Conservation (phyloP, 2,113 vertebrate genomes). For the Sinocyclocheilus rhinocerous region DNA sequence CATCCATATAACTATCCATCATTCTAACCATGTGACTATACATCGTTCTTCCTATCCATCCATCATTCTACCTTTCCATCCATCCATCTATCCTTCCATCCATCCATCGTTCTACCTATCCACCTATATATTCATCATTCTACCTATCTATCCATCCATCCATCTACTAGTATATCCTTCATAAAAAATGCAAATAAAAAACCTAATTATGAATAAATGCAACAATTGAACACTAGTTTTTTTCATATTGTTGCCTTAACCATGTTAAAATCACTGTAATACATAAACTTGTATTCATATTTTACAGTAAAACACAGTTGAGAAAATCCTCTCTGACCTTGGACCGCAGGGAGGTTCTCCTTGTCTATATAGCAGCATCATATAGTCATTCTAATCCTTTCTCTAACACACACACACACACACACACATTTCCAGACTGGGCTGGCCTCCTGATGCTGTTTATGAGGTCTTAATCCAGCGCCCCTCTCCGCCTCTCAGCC, state of each 20-base stretch:
- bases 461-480: slow-evolving; percentile 67
- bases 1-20: background rate
- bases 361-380: background rate
- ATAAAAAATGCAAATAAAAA: background rate
- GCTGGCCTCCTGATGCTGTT: slow-evolving; percentile 58
- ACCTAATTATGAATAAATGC: background rate
- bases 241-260: background rate
- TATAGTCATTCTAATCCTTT: background rate
- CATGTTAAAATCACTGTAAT: background rate
- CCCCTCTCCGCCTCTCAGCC: slow-evolving; percentile 56
- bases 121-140: background rate
- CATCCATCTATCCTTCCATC: too few species aligned
- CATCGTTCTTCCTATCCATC: background rate
- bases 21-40: too few species aligned
- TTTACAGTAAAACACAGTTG: background rate
- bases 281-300: background rate
- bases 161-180: too few species aligned
- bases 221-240: background rate
- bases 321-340: slow-evolving; percentile 23
- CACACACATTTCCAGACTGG: background rate
- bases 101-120: background rate
- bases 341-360: background rate
- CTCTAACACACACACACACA: background rate
- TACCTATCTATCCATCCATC: background rate
- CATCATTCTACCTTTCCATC: background rate